Conservation (phyloP, 2,113 vertebrate species). For the Meriones unguiculatus region DNA sequence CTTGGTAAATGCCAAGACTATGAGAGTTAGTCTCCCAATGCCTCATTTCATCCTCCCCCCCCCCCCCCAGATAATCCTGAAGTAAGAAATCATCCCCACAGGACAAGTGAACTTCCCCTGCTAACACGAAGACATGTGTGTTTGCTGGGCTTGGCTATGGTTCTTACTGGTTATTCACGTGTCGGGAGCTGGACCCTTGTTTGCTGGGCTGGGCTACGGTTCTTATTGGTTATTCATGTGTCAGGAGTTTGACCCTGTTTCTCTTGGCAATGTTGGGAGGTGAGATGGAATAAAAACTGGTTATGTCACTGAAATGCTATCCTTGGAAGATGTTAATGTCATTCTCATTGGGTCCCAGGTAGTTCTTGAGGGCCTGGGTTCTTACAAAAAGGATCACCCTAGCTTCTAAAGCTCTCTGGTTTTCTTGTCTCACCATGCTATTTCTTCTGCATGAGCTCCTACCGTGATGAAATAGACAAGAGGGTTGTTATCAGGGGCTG, state of each 20-base stretch:
- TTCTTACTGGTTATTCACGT: not conserved
- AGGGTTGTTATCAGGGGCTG: not conserved
- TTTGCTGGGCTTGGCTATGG: not conserved
- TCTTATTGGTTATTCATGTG: not conserved
- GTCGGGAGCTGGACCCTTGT: not conserved
- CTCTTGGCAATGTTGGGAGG: not conserved
- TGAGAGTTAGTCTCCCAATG: not conserved
- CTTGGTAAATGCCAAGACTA: not conserved
- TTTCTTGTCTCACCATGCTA: not conserved
- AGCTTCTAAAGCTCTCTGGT: not conserved
- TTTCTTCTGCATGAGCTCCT: not conserved
- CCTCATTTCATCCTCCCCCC: not conserved
- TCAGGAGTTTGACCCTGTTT: not conserved
- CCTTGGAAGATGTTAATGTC: not conserved
- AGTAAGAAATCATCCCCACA: not conserved
- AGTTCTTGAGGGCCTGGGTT: not conserved
- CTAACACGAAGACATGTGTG: not conserved
- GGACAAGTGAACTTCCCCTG: not conserved
- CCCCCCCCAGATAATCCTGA: not conserved
- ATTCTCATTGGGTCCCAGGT: not conserved
- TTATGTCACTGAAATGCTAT: not conserved
- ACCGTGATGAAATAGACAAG: not conserved
- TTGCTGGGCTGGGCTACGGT: not conserved
- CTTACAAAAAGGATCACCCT: not conserved
- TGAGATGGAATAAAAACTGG: not conserved